Conservation (phyloP, 92 coral and sea anemone genomes). For the Micromussa lordhowensis region DNA sequence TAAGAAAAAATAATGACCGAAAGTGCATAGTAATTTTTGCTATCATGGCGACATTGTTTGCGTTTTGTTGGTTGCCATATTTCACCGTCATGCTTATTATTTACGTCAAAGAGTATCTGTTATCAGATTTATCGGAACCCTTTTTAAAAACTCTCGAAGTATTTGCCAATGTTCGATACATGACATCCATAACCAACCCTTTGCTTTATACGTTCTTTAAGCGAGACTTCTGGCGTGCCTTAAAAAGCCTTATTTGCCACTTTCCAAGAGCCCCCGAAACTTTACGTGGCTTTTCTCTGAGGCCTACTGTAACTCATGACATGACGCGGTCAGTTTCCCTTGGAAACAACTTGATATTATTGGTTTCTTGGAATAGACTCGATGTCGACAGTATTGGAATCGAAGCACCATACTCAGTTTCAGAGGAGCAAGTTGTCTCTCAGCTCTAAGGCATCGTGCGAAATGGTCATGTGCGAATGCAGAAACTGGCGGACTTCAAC, state of each 20-base stretch:
- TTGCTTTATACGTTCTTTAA: constrained; percentile 69
- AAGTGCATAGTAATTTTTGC: constrained; percentile 59
- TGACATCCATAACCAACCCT: constrained; percentile 60
- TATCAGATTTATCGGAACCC: background rate
- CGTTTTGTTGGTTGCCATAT: constrained; percentile 69
- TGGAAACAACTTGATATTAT: background rate
- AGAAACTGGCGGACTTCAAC: no score
- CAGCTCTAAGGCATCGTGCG: background rate
- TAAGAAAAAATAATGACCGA: constrained; percentile 11
- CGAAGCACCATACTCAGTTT: background rate
- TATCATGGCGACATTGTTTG: constrained; percentile 60
- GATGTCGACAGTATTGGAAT: background rate
- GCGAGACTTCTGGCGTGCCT: constrained; percentile 61
- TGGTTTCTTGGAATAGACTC: background rate
- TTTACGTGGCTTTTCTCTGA: background rate
- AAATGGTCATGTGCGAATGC: background rate
- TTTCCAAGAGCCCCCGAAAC: background rate
- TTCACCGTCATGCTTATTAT: constrained; percentile 34
- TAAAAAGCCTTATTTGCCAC: background rate
- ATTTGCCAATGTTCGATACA: constrained; percentile 53
- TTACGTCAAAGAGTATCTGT: background rate
- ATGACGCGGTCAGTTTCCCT: background rate
- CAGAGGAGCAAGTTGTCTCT: background rate
- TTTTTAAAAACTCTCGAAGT: background rate
- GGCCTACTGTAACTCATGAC: background rate